Conservation (phyloP, 1,140 invertebrate genomes). For the Drosophila cardini region DNA sequence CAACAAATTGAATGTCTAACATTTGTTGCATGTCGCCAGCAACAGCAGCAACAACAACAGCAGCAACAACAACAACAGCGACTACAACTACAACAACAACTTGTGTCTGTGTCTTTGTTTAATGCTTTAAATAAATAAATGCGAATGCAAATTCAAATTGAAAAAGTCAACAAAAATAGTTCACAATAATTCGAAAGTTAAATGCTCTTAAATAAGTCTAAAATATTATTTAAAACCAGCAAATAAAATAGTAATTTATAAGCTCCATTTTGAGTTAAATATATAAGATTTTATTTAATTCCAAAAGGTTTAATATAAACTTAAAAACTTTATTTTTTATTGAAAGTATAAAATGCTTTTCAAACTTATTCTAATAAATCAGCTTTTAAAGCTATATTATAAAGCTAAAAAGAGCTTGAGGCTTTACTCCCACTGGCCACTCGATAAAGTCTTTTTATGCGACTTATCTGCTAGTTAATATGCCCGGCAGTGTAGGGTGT, state of each 20-base stretch:
- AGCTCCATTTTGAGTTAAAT: no score
- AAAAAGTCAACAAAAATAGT: constrained; percentile 36
- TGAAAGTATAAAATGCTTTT: not conserved
- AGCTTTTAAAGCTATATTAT: not conserved
- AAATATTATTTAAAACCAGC: not conserved
- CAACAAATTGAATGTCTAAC: constrained; percentile 83
- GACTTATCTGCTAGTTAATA: constrained; percentile 5
- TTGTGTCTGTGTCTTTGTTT: constrained; percentile 78
- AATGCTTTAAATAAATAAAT: constrained; percentile 82
- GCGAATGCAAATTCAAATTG: constrained; percentile 62
- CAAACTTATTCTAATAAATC: not conserved
- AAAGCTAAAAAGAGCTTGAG: not conserved
- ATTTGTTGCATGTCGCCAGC: constrained; percentile 81
- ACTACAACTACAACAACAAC: constrained; percentile 48
- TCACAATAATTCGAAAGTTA: constrained; percentile 10
- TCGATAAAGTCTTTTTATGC: constrained; percentile 1
- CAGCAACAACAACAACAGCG: constrained; percentile 20
- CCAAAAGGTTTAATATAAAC: no score
- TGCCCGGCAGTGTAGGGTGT: constrained; percentile 29
- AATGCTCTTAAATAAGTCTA: constrained; percentile 34
- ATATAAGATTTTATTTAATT: no score
- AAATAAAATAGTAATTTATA: no score
- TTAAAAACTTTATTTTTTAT: not conserved
- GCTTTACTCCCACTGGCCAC: constrained; percentile 8
- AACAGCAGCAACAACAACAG: constrained; percentile 8